Evolutionary conservation across 1,140 invertebrate species (phyloP), one percentile per base, ranked within the genome.

Genomic region (Caerostris extrusa): DNA sequence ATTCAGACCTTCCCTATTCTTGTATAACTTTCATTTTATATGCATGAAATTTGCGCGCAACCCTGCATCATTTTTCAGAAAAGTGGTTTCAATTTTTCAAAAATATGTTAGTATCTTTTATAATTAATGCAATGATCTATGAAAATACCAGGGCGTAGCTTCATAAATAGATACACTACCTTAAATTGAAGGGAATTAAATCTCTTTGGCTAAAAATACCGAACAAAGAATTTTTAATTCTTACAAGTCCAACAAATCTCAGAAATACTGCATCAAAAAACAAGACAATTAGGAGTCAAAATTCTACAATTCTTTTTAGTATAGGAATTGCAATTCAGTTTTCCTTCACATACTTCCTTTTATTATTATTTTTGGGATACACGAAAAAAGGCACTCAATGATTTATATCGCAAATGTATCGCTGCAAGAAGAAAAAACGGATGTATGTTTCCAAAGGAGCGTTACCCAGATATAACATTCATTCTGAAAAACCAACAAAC

Each of bases 241-340:
- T 8, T 71, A n/a, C 19, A 71, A 19, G 69, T 71, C 69, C 34
- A 19, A 7, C 3, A 50, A 71, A 71, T 19, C 19, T 34, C 69
- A 50, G 19, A 19, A 71, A 50, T 71, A 19, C 69, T 50, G 69
- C 69, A 8, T 71, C 69, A 71, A 19, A 71, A 19, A 19, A 71
- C 69, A 71, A n/a, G 69, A 34, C 69, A 71, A 19, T 71, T 71
- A 71, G 69, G 19, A 71, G 69, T 34, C 19, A 3, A 10, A 71
- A 71, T 71, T 71, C 69, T 71, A 71, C 50, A 71, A 71, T 71
- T 71, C 69, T 19, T 50, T 19, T n/a, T 71, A n/a, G 69, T 71
- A 71, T 71, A n/a, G 69, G 69, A 71, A 71, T 34, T 67, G 69
- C 19, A 71, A 71, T 71, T 71, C n/a, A 71, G n/a, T 71, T 71